Conservation (phyloP, 2,113 vertebrate genomes). For the Stomatorhinus ivindoensis region DNA sequence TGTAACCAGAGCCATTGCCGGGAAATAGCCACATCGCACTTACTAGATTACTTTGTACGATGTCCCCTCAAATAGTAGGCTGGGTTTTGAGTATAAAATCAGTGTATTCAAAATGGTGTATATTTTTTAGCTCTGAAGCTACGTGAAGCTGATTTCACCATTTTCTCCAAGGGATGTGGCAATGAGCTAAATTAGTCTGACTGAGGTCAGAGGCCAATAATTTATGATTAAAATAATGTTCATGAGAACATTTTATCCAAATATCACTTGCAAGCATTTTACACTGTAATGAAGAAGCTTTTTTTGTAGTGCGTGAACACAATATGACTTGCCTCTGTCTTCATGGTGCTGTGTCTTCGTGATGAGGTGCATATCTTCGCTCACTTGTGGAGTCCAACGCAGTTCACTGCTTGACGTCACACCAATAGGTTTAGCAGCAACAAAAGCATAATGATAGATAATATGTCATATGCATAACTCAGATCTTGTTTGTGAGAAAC, state of each 20-base stretch:
- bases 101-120: not conserved
- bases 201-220: not conserved
- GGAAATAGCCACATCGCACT: conserved; percentile 54
- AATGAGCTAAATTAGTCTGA: not conserved
- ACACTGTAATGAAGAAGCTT: not conserved
- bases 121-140: not conserved
- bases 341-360: not conserved
- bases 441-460: conserved; percentile 33
- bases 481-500: not conserved
- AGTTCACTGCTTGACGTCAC: conserved; percentile 32
- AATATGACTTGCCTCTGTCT: not conserved
- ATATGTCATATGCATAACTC: conserved; percentile 33
- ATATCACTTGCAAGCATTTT: not conserved
- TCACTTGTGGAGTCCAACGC: conserved; percentile 18
- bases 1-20: conserved; percentile 47
- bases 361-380: not conserved
- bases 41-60: conserved; percentile 42
- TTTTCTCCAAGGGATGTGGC: not conserved
- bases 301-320: not conserved
- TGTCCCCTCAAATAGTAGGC: conserved; percentile 30
- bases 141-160: not conserved
- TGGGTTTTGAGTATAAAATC: conserved; percentile 35
- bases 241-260: not conserved
- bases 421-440: not conserved
- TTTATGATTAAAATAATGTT: not conserved